These are phyloP conservation scores for Teleogryllus oceanicus DNA, from an alignment of 2,888 invertebrate species.

Conservation along the genomic window DNA sequence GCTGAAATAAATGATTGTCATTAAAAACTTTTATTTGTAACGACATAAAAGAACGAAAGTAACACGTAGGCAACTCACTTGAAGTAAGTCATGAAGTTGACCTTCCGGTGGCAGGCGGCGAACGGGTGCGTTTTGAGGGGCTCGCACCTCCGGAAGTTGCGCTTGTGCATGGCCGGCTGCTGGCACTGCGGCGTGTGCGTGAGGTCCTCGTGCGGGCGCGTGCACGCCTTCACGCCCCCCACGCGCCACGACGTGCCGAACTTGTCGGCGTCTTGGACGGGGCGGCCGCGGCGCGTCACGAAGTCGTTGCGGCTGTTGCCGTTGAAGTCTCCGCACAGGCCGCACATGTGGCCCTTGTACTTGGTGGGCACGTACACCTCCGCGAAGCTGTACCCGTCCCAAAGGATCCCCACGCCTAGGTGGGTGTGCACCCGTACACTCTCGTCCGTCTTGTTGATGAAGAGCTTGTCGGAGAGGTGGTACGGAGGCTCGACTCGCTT, in stretches of 20 bases:
- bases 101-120: slow-evolving; percentile 70
- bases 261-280: slow-evolving; percentile 59
- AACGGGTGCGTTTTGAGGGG: slow-evolving; percentile 59
- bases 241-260: slow-evolving; percentile 91
- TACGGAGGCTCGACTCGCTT: slow-evolving; percentile 70
- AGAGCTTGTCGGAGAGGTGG: slow-evolving; percentile 44
- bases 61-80: slow-evolving; percentile 49
- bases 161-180: slow-evolving; percentile 39
- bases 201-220: slow-evolving; percentile 52
- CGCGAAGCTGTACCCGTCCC: slow-evolving; percentile 91
- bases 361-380: slow-evolving; percentile 74
- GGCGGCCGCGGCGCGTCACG: slow-evolving; percentile 61
- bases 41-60: too few relatives aligned
- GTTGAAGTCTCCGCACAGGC: slow-evolving; percentile 94
- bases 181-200: slow-evolving; percentile 40
- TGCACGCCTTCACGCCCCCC: slow-evolving; percentile 72
- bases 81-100: slow-evolving; percentile 78
- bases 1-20: too few relatives aligned
- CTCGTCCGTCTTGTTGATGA: slow-evolving; percentile 60
- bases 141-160: slow-evolving; percentile 52
- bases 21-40: too few relatives aligned
- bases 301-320: slow-evolving; percentile 81
- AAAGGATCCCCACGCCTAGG: slow-evolving; percentile 78
- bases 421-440: slow-evolving; percentile 64
- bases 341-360: slow-evolving; percentile 77